Evolutionary conservation across 2,113 vertebrate species (phyloP).

Genomic region (Grammomys surdaster): DNA sequence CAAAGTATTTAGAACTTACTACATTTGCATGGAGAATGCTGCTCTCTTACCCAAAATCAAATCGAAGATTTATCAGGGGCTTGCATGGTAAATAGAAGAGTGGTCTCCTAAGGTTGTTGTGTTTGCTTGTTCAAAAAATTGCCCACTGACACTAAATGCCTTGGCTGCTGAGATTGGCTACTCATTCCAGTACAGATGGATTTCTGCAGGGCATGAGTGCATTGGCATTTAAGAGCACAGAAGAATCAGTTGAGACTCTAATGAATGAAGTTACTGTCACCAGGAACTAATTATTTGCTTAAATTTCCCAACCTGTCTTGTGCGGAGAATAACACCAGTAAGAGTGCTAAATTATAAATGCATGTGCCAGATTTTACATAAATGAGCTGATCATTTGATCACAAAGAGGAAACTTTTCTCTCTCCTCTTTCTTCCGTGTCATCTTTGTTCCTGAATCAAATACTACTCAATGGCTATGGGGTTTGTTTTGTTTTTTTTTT

Average conservation of each 20-base stretch:
- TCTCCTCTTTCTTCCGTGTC: background rate
- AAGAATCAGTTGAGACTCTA: background rate
- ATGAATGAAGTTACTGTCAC: background rate
- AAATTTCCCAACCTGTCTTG: background rate
- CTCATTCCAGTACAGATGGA: background rate
- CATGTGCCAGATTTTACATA: background rate
- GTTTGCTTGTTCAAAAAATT: slow-evolving; percentile 30
- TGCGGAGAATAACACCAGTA: background rate
- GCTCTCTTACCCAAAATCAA: slow-evolving; percentile 47
- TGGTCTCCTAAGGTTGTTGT: background rate
- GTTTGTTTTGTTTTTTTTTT: background rate
- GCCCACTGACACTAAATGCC: slow-evolving; percentile 11
- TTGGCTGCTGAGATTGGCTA: background rate
- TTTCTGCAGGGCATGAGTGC: background rate
- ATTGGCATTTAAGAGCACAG: background rate
- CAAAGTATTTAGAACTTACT: background rate
- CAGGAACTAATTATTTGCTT: slow-evolving; percentile 38
- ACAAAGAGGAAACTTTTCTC: background rate
- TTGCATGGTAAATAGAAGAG: background rate
- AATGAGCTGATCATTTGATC: background rate
- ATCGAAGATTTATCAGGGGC: slow-evolving; percentile 52
- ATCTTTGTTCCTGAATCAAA: background rate
- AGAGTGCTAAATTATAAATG: slow-evolving; percentile 16
- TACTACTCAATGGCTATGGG: background rate
- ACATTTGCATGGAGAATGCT: background rate